Evolutionary conservation across 1,140 invertebrate genomes (phyloP).

Genomic region (Paracyclopina nana): DNA sequence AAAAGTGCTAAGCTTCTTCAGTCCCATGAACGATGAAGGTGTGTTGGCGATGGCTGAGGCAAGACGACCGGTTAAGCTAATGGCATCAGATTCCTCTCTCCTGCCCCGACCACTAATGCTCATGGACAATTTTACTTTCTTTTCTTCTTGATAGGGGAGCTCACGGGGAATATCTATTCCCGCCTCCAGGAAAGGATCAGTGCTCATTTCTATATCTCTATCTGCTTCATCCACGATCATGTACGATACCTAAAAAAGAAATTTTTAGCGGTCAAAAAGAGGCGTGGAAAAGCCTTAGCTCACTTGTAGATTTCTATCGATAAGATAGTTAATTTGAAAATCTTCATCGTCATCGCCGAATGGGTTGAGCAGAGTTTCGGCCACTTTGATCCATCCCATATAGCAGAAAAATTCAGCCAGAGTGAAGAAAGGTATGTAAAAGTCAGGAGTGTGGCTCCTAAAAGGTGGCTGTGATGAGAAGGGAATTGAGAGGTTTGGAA

Average conservation of each 20-base stretch:
- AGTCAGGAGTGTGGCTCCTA: constrained; percentile 25
- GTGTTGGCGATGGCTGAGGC: too few species aligned
- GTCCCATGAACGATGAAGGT: too few species aligned
- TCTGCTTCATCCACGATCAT: constrained; percentile 16
- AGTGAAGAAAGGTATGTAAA: constrained; percentile 34
- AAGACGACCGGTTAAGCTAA: too few species aligned
- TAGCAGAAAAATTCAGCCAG: constrained; percentile 71
- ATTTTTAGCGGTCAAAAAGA: too few species aligned
- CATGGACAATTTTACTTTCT: too few species aligned
- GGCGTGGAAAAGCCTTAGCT: too few species aligned
- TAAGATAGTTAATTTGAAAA: constrained; percentile 37
- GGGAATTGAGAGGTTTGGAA: constrained; percentile 15
- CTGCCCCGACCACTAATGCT: too few species aligned
- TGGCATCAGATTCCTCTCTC: too few species aligned
- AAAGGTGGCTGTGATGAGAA: constrained; percentile 17
- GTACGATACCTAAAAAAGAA: constrained; percentile 15
- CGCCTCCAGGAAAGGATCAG: constrained; percentile 15
- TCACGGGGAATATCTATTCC: constrained; percentile 8
- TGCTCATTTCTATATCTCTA: constrained; percentile 5
- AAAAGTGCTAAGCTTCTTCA: too few species aligned
- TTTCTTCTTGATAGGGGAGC: not conserved
- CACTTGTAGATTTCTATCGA: constrained; percentile 14
- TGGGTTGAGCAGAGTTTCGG: constrained; percentile 70
- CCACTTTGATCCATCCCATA: constrained; percentile 87
- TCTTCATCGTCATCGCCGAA: constrained; percentile 90